A percentile compares a stretch with the other conserved stretches of the same genome.
Conservation (phyloP, 2,113 vertebrate species). For the Entomyzon cyanotis region DNA sequence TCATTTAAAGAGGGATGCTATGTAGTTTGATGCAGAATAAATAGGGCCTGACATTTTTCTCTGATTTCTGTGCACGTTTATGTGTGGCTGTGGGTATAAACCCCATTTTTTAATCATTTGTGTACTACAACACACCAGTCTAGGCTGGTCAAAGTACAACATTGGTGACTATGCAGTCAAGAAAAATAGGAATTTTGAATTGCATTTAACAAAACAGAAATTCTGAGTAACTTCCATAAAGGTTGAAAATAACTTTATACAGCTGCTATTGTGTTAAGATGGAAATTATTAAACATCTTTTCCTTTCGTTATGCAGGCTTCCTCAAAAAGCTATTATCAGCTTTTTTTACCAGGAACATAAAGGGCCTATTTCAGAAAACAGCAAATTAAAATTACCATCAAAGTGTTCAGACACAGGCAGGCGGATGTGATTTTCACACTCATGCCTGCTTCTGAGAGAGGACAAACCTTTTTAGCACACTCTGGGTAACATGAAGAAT, state of each 20-base stretch:
- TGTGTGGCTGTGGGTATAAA: not conserved
- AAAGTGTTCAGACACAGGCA: not conserved
- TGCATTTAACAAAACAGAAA: not conserved
- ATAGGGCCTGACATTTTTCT: not conserved
- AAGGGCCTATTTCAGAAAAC: not conserved
- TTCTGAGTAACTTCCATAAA: not conserved
- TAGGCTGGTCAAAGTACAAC: not conserved
- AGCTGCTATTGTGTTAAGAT: not conserved
- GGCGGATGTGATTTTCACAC: not conserved
- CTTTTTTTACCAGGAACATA: not conserved
- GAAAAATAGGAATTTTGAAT: not conserved
- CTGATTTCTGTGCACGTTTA: not conserved
- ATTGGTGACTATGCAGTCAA: not conserved
- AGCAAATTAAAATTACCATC: not conserved
- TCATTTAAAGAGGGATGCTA: not conserved
- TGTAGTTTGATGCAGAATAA: not conserved
- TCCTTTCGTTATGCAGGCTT: not conserved
- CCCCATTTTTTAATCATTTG: not conserved
- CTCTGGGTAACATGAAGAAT: not conserved
- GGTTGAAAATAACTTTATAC: not conserved
- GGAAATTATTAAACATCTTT: not conserved
- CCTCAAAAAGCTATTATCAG: not conserved
- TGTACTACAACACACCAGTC: not conserved
- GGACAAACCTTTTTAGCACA: not conserved
- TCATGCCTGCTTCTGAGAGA: not conserved